Evolutionary conservation across 2,888 invertebrate species (phyloP).

Genomic region (Hofmannophila pseudospretella): DNA sequence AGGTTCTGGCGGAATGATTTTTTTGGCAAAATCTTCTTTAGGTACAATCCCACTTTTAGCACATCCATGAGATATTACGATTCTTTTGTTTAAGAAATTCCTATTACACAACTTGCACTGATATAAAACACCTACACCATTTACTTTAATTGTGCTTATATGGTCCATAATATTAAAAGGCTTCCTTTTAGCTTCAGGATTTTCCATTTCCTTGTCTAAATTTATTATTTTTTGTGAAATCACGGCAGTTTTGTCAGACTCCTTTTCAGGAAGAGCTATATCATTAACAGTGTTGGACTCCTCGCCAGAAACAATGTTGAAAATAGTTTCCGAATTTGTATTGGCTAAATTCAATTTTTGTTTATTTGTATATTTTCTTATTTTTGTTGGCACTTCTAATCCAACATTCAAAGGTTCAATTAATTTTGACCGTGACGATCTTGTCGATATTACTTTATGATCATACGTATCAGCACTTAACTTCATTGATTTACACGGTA

Average conservation of each 20-base stretch:
- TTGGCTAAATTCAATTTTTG: not conserved
- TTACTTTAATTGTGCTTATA: conserved; percentile 64
- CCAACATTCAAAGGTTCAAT: no score
- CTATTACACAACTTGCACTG: conserved; percentile 68
- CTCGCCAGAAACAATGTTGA: not conserved
- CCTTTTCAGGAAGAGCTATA: not conserved
- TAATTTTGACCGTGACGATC: no score
- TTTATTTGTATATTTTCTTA: not conserved
- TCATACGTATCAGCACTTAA: not conserved
- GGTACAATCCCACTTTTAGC: conserved; percentile 53
- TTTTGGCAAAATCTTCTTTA: conserved; percentile 42
- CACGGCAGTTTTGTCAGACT: not conserved
- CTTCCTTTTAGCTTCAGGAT: not conserved
- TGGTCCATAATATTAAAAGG: conserved; percentile 72
- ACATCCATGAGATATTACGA: no score
- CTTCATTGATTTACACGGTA: not conserved
- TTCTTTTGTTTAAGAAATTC: conserved; percentile 63
- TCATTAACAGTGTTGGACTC: not conserved
- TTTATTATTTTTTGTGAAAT: conserved; percentile 1
- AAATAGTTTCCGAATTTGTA: not conserved
- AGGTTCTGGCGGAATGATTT: conserved; percentile 34
- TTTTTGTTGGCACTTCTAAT: no score
- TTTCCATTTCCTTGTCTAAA: conserved; percentile 4
- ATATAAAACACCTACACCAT: conserved; percentile 63
- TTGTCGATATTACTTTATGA: not conserved